Evolutionary conservation across 2,797 vertebrate species (phyloP).

Genomic region (Varecia variegata): DNA sequence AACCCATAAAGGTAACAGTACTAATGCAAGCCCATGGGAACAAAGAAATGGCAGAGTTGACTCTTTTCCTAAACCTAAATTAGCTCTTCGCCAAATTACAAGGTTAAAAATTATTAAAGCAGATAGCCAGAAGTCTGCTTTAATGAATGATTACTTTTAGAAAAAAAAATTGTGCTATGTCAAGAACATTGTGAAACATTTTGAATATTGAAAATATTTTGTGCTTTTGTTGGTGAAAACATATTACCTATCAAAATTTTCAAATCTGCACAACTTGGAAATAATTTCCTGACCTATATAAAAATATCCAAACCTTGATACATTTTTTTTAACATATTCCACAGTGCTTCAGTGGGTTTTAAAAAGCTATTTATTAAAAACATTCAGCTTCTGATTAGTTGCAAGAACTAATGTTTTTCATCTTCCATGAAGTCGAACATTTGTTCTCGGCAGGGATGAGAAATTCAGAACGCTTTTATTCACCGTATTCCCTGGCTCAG

Average conservation of each 20-base stretch:
- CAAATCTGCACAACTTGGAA: neutral
- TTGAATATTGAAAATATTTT: neutral
- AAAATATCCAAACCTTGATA: neutral
- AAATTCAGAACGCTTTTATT: neutral
- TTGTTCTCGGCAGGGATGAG: neutral
- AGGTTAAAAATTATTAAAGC: neutral
- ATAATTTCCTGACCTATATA: neutral
- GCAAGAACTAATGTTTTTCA: neutral
- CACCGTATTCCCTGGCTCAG: too few species aligned
- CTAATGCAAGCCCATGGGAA: neutral
- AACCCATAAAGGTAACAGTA: neutral
- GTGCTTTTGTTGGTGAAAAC: conserved; percentile 31
- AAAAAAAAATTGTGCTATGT: neutral
- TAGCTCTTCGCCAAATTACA: conserved; percentile 8
- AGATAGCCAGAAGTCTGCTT: neutral
- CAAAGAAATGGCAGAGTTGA: neutral
- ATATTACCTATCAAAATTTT: neutral
- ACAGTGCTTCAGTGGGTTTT: neutral
- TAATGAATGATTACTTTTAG: neutral
- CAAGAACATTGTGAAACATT: neutral
- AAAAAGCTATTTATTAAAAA: conserved; percentile 1
- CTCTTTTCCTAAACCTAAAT: neutral
- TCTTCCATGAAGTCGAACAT: neutral
- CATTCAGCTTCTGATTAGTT: neutral
- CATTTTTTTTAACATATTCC: neutral